Evolutionary conservation across 2,888 invertebrate species (phyloP).

Genomic region (Endotricha flammealis): DNA sequence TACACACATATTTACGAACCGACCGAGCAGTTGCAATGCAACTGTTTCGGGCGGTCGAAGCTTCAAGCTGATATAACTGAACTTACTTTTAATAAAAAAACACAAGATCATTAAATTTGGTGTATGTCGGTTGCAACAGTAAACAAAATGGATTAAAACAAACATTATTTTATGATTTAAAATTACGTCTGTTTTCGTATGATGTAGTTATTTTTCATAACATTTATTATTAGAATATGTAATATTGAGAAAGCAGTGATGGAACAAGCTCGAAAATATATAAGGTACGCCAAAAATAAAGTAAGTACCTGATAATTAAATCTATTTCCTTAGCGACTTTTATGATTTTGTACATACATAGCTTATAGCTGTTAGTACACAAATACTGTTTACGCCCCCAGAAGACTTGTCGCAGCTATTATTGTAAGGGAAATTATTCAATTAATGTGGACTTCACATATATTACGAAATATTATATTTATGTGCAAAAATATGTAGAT

Average conservation of each 20-base stretch:
- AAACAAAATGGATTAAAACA: too few relatives aligned
- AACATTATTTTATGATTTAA: too few relatives aligned
- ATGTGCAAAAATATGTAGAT: conserved; percentile 6
- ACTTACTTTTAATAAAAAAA: too few relatives aligned
- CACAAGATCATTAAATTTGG: too few relatives aligned
- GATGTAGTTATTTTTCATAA: neutral
- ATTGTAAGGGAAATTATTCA: conserved; percentile 1
- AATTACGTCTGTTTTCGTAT: neutral
- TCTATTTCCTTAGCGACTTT: conserved; percentile 5
- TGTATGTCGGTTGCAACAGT: too few relatives aligned
- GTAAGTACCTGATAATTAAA: conserved; percentile 10
- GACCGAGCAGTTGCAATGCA: too few relatives aligned
- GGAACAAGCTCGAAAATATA: conserved; percentile 1
- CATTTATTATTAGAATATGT: too few relatives aligned
- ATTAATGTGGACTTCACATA: conserved; percentile 3
- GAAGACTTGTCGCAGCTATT: conserved; percentile 11
- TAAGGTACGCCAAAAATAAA: conserved; percentile 8
- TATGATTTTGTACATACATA: conserved; percentile 10
- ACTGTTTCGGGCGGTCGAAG: too few relatives aligned
- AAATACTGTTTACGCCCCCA: conserved; percentile 8
- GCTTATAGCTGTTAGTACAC: neutral
- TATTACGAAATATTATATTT: conserved; percentile 4
- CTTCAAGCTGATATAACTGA: too few relatives aligned
- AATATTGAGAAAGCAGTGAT: neutral
- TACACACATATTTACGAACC: too few relatives aligned